Conservation (phyloP, 2,113 vertebrate genomes). For the Hydrolagus affinis region DNA sequence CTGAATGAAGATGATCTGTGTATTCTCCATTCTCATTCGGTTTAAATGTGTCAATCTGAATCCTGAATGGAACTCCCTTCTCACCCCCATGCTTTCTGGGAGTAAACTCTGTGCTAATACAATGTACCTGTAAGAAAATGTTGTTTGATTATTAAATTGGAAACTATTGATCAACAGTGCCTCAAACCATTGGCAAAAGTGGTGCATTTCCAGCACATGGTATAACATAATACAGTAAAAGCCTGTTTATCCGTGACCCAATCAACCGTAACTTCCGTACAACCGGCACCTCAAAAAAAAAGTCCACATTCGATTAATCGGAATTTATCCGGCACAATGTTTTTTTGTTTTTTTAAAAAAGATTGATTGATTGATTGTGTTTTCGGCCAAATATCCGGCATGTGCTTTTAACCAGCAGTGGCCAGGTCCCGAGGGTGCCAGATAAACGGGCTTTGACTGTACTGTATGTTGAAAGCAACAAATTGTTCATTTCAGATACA, state of each 20-base stretch:
- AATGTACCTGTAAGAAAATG: constrained; percentile 57
- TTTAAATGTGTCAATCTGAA: constrained; percentile 71
- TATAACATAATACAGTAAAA: neutral
- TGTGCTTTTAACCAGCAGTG: no score
- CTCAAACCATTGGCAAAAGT: no score
- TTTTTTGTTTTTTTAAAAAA: no score
- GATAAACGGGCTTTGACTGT: no score
- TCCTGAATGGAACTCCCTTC: constrained; percentile 70
- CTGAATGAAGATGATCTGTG: constrained; percentile 70
- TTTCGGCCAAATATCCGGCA: no score
- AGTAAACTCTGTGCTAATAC: constrained; percentile 74
- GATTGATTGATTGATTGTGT: no score
- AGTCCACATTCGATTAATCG: no score
- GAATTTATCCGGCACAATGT: neutral
- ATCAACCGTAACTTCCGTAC: no score
- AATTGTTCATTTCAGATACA: neutral
- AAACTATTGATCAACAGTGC: neutral
- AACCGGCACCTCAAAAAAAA: no score
- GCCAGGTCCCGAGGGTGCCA: no score
- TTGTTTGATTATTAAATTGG: neutral
- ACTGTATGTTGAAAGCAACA: neutral
- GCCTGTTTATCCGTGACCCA: no score
- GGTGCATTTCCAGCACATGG: neutral
- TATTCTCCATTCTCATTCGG: constrained; percentile 68
- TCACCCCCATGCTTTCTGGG: constrained; percentile 69